Evolutionary conservation across 2,113 vertebrate genomes (phyloP), one percentile per base, ranked within the genome.

Genomic region (Galbula dea): DNA sequence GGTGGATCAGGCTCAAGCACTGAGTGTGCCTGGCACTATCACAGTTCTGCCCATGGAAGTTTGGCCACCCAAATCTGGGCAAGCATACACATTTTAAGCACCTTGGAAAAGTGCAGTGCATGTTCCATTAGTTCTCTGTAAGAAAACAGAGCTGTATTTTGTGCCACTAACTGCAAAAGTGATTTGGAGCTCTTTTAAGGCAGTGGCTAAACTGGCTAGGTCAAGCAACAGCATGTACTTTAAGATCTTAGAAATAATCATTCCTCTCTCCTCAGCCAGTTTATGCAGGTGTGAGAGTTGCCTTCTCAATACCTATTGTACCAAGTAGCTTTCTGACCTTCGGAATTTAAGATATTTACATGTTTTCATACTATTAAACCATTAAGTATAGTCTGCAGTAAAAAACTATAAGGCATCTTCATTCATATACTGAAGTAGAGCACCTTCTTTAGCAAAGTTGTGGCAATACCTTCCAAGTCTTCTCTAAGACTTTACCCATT

Each of bases 231-330:
- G 80, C 22, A 6, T 39, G 67, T 39, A 92, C 89, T 92, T 92
- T 87, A 79, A 91, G 61, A 65, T 32, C 80, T 83, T 58, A 82
- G 11, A 97, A 96, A 86, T 73, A 87, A 73, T 82, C 9, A 48
- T 88, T 89, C 89, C 72, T 87, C n/a, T 89, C 23, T 46, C 72
- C 77, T 94, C 51, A 74, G 23, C 34, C 9, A n/a, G 55, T 74
- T 90, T 51, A 93, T 37, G 36, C 26, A 79, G 59, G 36, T 88
- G 89, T 58, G 61, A 63, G 49, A 84, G 49, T 17, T 89, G 8
- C 3, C 14, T 10, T 45, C 26, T 43, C 24, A 90, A 86, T 22
- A 87, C 12, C 77, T 90, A 27, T 72, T 52, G 82, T 39, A 96
- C 61, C 39, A 68, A 43, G 26, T 10, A 45, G 18, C 22, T 88